Evolutionary conservation across 2,797 vertebrate species (phyloP).

Genomic region (Poeciliopsis paucimaculata): DNA sequence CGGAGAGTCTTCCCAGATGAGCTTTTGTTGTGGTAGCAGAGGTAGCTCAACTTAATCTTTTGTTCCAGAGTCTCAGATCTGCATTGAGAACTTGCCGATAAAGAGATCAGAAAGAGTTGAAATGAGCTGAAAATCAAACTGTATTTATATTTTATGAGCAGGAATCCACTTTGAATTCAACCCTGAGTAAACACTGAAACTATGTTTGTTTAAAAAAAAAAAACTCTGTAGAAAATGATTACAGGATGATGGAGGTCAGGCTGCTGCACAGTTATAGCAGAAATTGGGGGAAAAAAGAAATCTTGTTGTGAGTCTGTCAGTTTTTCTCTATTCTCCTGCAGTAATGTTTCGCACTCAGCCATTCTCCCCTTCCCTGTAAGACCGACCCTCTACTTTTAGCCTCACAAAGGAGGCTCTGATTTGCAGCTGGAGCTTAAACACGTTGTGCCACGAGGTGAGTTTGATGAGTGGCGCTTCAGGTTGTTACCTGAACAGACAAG

Average conservation of each 20-base stretch:
- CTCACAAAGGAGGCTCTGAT: not conserved
- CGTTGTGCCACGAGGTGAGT: not conserved
- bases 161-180: not conserved
- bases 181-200: not conserved
- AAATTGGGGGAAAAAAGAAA: not conserved
- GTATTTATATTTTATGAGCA: not conserved
- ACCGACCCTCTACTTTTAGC: not conserved
- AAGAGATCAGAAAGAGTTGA: not conserved
- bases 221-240: not conserved
- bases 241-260: not conserved
- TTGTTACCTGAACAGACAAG: constrained; percentile 38
- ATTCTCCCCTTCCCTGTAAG: not conserved
- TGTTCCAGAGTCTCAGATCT: not conserved
- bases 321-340: constrained; percentile 22
- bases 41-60: not conserved
- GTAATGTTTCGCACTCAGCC: constrained; percentile 21
- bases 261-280: not conserved
- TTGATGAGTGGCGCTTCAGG: constrained; percentile 12
- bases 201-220: not conserved
- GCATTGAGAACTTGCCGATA: not conserved
- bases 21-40: not conserved
- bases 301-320: not conserved
- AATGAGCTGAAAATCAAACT: not conserved
- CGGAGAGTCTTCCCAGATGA: not conserved
- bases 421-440: not conserved